phyloP scores from a whole-genome alignment of 2,113 vertebrate genomes.

The Sinocyclocheilus grahami region DNA sequence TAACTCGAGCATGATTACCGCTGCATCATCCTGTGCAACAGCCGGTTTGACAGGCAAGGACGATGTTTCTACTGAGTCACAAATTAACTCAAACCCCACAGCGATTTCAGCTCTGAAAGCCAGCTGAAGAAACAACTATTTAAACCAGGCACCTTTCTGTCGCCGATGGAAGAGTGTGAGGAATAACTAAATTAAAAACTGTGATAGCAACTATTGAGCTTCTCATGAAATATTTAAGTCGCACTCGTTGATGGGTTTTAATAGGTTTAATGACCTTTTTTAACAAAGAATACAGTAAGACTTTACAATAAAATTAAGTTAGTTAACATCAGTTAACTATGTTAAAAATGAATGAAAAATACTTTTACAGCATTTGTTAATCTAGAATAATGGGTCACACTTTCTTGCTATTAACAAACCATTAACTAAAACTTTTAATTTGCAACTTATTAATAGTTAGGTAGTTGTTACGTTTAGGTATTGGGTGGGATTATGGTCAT shows the following conservation, averaged over 20 bases:
- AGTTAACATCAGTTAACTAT: neutral
- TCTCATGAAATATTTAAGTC: constrained; percentile 24
- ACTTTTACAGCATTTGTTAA: neutral
- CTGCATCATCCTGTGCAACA: neutral
- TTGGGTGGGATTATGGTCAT: no score
- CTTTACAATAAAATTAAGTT: neutral
- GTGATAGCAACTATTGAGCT: constrained; percentile 30
- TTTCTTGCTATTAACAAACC: no score
- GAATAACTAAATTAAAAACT: constrained; percentile 22
- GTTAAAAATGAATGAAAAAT: neutral
- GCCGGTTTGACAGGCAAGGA: constrained; percentile 30
- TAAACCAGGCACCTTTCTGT: neutral
- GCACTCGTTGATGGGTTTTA: neutral
- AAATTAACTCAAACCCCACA: constrained; percentile 40
- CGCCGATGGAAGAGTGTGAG: neutral
- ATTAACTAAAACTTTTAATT: no score
- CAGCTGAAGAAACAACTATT: constrained; percentile 1
- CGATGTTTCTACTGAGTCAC: constrained; percentile 21
- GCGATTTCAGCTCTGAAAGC: constrained; percentile 36
- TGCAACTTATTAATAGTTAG: no score
- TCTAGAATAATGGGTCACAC: neutral
- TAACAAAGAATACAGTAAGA: neutral
- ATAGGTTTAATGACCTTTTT: neutral
- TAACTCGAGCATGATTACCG: constrained; percentile 32
- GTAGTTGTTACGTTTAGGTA: no score